Base-by-base conservation (phyloP, 2,888 invertebrate species). In the Clanis bilineata region DNA sequence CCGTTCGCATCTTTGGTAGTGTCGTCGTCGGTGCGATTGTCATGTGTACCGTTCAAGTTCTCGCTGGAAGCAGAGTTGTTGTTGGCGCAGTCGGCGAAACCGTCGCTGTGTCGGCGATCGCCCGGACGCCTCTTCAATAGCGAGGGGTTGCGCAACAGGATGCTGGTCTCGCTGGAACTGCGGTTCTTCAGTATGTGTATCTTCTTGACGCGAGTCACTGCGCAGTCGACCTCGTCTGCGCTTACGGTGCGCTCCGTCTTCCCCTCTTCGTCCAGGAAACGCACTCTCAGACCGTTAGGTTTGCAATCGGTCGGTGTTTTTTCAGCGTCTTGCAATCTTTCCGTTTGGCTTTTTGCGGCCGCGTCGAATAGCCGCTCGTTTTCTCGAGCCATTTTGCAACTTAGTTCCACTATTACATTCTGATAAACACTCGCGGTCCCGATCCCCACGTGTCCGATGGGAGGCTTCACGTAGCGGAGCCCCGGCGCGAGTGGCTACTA, bases 151-250 rank as follows among this genome's bases (percentile, higher is more conserved):
- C 92, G 82, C 56, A 93, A 70, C 58, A 92, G 72, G 57, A 93
- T 86, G 71, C 92, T 92, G 28, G 93, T 91, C 66, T 93, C 93
- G 65, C 93, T 93, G 3, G 92, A 92, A 72, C 93, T 92, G 63
- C 92, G 83, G 71, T 91, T 93, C 67, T 92, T 93, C 9, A 92
- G 80, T 59, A 93, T 88, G 71, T 93, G 93, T 64, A 93, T 87
- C 75, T 93, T 93, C 67, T 90, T 92, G 61, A 92, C 89, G 54
- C 85, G 77, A 69, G 92, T 71, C 68, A 93, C 76, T 66, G 91
- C 75, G 74, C 82, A 82, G 76, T 93, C 92, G 23, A 91, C 84
- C 74, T 90, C 89, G 70, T 92, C 92, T 12, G 92, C 77, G 72
- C 85, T 92, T 59, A 92, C 86, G 69, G 83, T 90, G 67, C 92